These are phyloP conservation scores for Eupithecia tripunctaria DNA, from an alignment of 2,888 invertebrate species.

Conservation along the genomic window DNA sequence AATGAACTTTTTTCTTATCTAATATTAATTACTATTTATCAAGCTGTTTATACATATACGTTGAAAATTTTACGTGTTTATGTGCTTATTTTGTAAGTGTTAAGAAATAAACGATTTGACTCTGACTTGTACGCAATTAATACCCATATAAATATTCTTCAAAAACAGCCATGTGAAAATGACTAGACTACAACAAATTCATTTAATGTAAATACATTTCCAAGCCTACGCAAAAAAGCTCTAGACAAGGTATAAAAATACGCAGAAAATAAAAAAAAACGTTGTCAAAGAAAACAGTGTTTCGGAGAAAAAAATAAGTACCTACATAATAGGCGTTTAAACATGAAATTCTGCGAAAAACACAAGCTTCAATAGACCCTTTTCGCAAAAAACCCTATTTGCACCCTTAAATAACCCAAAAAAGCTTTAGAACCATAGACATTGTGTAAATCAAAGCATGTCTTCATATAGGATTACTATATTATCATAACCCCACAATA, in stretches of 20 bases:
- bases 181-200: neutral
- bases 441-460: slow-evolving; percentile 17
- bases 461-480: slow-evolving; percentile 18
- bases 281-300: neutral
- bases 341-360: neutral
- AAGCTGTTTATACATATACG: too few species aligned
- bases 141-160: too few species aligned
- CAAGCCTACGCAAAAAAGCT: neutral
- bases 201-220: too few species aligned
- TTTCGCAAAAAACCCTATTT: neutral
- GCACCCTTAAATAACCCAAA: neutral
- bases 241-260: neutral
- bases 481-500: slow-evolving; percentile 32
- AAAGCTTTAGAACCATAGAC: neutral
- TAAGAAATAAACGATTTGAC: too few species aligned
- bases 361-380: neutral
- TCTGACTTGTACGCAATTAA: too few species aligned
- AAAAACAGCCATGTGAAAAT: neutral
- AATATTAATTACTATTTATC: too few species aligned
- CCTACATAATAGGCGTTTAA: neutral
- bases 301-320: neutral
- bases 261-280: neutral
- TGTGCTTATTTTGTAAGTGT: too few species aligned
- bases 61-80: too few species aligned
- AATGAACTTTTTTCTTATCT: too few species aligned